phyloP scores from a whole-genome alignment of 2,888 invertebrate species.

The Malthinus flaveolus region DNA sequence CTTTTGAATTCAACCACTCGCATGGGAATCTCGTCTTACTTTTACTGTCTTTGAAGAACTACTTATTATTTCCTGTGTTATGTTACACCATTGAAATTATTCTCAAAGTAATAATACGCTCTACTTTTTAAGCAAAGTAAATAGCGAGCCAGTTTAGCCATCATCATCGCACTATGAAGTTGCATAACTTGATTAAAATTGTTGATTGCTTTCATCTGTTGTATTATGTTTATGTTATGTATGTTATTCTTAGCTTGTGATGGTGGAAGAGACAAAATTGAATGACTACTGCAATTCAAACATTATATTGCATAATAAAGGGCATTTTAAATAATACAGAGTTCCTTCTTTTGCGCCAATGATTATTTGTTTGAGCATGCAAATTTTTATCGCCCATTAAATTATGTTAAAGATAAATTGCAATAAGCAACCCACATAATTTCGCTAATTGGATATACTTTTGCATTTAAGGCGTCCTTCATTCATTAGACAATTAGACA shows the following conservation, averaged over 20 bases:
- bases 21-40: background rate
- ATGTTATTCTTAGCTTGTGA: conserved; percentile 13
- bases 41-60: background rate
- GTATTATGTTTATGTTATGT: too few species aligned
- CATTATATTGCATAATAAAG: conserved; percentile 16
- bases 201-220: background rate
- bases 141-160: background rate
- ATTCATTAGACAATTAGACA: too few species aligned
- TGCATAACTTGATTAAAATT: background rate
- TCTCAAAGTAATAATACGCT: background rate
- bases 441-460: too few species aligned
- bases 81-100: conserved; percentile 5
- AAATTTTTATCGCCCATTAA: conserved; percentile 13
- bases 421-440: too few species aligned
- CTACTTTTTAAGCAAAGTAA: background rate
- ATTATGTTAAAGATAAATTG: conserved; percentile 7
- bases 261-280: conserved; percentile 15
- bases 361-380: conserved; percentile 9
- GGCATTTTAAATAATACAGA: conserved; percentile 23
- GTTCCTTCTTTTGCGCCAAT: conserved; percentile 19
- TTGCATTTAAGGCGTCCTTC: too few species aligned
- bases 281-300: conserved; percentile 22
- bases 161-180: background rate
- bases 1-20: background rate
- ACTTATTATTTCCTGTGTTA: background rate